Conservation (phyloP, 37 sponge, comb jelly and placozoan species). For the Eunapius fragilis region DNA sequence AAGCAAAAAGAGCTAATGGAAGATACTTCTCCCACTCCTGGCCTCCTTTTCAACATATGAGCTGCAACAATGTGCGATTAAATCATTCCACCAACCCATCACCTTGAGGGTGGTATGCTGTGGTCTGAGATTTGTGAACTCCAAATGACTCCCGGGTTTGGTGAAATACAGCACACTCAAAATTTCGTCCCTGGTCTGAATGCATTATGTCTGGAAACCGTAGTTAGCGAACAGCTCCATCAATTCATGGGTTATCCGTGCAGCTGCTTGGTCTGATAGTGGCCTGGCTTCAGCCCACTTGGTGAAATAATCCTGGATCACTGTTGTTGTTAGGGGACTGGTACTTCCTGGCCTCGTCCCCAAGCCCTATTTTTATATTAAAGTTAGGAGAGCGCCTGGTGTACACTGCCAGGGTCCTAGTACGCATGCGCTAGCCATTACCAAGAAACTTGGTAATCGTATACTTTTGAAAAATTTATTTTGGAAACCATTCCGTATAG, state of each 20-base stretch:
- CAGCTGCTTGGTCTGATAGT: slow-evolving; percentile 49
- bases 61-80: slow-evolving; percentile 49
- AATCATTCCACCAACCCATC: slow-evolving; percentile 77
- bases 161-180: slow-evolving; percentile 41
- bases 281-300: slow-evolving; percentile 66
- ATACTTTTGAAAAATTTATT: too few relatives aligned
- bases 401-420: too few relatives aligned
- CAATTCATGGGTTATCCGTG: slow-evolving; percentile 7
- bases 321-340: slow-evolving; percentile 46
- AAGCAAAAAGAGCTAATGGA: too few relatives aligned
- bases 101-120: slow-evolving; percentile 64
- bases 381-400: too few relatives aligned
- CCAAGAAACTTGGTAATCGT: too few relatives aligned
- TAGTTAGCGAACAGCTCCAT: slow-evolving; percentile 14
- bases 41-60: slow-evolving; percentile 54
- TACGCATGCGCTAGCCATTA: too few relatives aligned
- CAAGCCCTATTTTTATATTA: slow-evolving; percentile 33
- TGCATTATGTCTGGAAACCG: slow-evolving; percentile 33
- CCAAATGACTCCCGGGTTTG: slow-evolving; percentile 44
- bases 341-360: slow-evolving; percentile 52
- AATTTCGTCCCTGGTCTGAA: slow-evolving; percentile 65
- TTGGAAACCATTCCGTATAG: too few relatives aligned
- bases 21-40: too few relatives aligned
- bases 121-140: slow-evolving; percentile 32
- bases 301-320: slow-evolving; percentile 61